Evolutionary conservation across 1,140 invertebrate genomes (phyloP), one percentile per base, ranked within the genome.

Genomic region (Cyrtorhinus lividipennis): DNA sequence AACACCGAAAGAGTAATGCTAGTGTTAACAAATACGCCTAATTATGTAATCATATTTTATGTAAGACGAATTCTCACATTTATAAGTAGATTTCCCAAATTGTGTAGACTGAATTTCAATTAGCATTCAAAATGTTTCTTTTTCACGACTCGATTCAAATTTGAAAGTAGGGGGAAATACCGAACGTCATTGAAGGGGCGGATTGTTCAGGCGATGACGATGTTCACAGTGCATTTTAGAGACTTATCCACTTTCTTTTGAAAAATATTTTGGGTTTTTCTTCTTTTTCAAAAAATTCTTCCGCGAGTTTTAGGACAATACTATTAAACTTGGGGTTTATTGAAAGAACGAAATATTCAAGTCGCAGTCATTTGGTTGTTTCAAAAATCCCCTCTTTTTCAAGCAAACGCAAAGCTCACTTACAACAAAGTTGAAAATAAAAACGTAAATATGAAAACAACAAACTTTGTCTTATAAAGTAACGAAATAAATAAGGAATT

Each of bases 11-110:
- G 63, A 61, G 58, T 64, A 64, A 64, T 64, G 45, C 45, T 61
- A 59, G 63, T 60, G 63, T 64, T 64, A 64, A 64, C 58, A 56
- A 64, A 64, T 64, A 61, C 63, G 24, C 38, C 63, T 38, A 48
- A 59, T 59, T 30, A 26, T 56, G 30, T 53, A 26, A 24, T 59
- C 53, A 24, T 64, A 24, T 25, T 25, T 46, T 13, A 27, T 13
- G 56, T 59, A 59, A 5, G 23, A 27, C 24, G 23, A 46, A 45
- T 45, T 59, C 45, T 58, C 20, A 46, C 44, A 45, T 56, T 26
- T 56, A 2, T 38, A 18, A 26, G 27, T 18, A n/a, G 13, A 23
- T 23, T n/a, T 45, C 8, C n/a, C n/a, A n/a, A 18, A 18, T 38
- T 8, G 12, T 23, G 27, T 13, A 5, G 22, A 61, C 22, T 22